Conservation (phyloP, 2,888 invertebrate genomes). For the Tanytarsus gracilentus region DNA sequence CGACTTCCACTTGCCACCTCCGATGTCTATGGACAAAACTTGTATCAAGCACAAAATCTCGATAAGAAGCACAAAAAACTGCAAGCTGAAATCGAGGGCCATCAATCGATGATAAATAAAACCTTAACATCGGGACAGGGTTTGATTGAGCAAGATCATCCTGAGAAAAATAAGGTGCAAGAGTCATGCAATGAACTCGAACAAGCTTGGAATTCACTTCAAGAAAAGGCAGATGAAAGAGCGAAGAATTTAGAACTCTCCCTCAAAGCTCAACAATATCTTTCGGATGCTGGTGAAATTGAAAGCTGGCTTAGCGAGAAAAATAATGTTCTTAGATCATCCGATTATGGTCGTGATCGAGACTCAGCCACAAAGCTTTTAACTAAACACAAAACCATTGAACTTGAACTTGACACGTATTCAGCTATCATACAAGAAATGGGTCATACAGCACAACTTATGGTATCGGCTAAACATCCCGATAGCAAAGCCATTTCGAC, state of each 20-base stretch:
- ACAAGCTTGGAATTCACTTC: slow-evolving; percentile 64
- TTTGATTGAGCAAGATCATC: slow-evolving; percentile 67
- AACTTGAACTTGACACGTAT: slow-evolving; percentile 84
- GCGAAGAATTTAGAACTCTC: slow-evolving; percentile 74
- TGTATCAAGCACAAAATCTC: slow-evolving; percentile 85
- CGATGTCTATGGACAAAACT: slow-evolving; percentile 65
- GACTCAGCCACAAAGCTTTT: slow-evolving; percentile 86
- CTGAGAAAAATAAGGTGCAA: slow-evolving; percentile 69
- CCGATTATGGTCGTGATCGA: slow-evolving; percentile 80
- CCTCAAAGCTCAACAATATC: slow-evolving; percentile 81
- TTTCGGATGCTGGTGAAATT: slow-evolving; percentile 83
- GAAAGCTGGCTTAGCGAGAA: slow-evolving; percentile 90
- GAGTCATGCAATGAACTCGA: slow-evolving; percentile 63
- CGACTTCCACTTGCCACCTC: slow-evolving; percentile 73
- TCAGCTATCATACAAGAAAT: slow-evolving; percentile 86
- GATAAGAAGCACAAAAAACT: slow-evolving; percentile 92
- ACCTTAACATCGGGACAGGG: slow-evolving; percentile 69
- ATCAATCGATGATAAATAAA: slow-evolving; percentile 75
- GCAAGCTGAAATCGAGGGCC: slow-evolving; percentile 77
- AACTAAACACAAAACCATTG: slow-evolving; percentile 90
- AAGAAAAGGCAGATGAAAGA: slow-evolving; percentile 60
- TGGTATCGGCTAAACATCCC: slow-evolving; percentile 73
- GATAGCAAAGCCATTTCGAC: slow-evolving; percentile 71
- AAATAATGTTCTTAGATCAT: slow-evolving; percentile 68
- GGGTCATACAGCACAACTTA: slow-evolving; percentile 73